Base-by-base conservation (phyloP, 2,888 invertebrate genomes). In the Anticlea derivata region DNA sequence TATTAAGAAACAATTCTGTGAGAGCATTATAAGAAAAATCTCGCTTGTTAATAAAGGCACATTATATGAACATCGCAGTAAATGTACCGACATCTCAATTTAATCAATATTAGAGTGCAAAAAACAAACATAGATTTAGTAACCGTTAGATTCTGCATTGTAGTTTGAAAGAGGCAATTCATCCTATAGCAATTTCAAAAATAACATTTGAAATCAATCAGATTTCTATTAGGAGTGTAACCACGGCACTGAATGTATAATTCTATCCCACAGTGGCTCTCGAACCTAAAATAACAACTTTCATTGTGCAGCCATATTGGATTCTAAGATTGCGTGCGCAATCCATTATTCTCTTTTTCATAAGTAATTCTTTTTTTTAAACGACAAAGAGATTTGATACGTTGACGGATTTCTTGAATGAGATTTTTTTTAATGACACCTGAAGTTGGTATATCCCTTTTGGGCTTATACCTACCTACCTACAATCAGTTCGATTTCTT, bases 371-470 rank as follows among this genome's bases (percentile, higher is more conserved):
- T 70, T 72, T 69, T 68, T 63, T 58, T 60, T 47, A 49, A 61
- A 58, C 58, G 22, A 72, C 70, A 75, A 73, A 66, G 76, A 73
- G 78, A 80, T 83, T 80, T 84, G 86, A 87, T 87, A 83, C 84
- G 80, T 78, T 80, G 86, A 85, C 85, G 81, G 78, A 81, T 82
- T 72, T 74, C 68, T 65, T 84, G 77, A 80, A 80, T 82, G 73
- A 73, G 11, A 65, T 69, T 79, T 76, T 76, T 79, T 54, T 54
- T 73, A 66, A 63, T 86, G 86, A 88, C 89, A 89, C 89, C 89
- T 87, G 89, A 89, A 85, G 77, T 73, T 74, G 62, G 63, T 68
- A 78, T 80, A 78, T 80, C 80, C 80, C 69, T 82, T 81, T 78
- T 65, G 60, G 60, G 59, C 54, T 68, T 75, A 67, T 71, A 71